Evolutionary conservation across 2,113 vertebrate species (phyloP).

Genomic region (Ranitomeya imitator): DNA sequence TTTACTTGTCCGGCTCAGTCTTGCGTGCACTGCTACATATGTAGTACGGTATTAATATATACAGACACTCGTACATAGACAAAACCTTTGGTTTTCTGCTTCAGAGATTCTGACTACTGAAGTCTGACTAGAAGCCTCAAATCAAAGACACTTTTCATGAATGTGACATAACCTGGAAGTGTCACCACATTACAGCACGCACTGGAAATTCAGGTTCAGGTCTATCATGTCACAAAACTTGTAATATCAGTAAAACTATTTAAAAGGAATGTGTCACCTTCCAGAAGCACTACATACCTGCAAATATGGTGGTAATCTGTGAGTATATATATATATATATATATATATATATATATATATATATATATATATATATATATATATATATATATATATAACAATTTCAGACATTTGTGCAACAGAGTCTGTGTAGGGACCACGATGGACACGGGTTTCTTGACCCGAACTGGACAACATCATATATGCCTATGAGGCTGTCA

Average conservation of each 20-base stretch:
- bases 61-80: background rate
- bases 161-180: background rate
- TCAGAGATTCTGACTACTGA: constrained; percentile 27
- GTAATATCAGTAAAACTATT: background rate
- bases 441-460: too few relatives aligned
- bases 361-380: too few relatives aligned
- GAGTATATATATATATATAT: too few relatives aligned
- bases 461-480: too few relatives aligned
- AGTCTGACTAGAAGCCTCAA: background rate
- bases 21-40: too few relatives aligned
- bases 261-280: background rate
- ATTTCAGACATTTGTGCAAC: too few relatives aligned
- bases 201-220: background rate
- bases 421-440: too few relatives aligned
- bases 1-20: background rate
- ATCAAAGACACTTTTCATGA: background rate
- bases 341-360: too few relatives aligned
- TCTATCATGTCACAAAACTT: background rate
- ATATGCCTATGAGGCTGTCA: too few relatives aligned
- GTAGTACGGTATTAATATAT: background rate
- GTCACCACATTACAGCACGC: background rate
- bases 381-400: too few relatives aligned
- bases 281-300: too few relatives aligned
- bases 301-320: too few relatives aligned
- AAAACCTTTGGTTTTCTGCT: constrained; percentile 29